Percentiles rank a stretch among this genome's conserved stretches.
phyloP scores from a whole-genome alignment of 2,888 invertebrate genomes.

The Megastigmus dorsalis region DNA sequence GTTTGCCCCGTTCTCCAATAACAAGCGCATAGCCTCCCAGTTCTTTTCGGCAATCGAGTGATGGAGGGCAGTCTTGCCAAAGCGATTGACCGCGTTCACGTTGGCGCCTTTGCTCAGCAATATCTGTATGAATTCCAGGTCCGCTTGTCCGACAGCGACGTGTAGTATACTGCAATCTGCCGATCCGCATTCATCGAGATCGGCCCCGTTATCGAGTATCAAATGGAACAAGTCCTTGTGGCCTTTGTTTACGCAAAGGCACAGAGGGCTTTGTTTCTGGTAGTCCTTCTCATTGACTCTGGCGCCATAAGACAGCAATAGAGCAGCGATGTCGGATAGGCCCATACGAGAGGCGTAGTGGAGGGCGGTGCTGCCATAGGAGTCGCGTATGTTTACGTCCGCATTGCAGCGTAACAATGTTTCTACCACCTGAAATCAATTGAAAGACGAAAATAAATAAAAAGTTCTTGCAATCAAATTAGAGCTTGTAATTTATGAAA shows the following conservation, averaged over 20 bases:
- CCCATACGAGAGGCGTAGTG: conserved; percentile 82
- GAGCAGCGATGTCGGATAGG: conserved; percentile 84
- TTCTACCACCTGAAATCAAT: conserved; percentile 70
- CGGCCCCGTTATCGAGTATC: conserved; percentile 13
- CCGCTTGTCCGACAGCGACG: conserved; percentile 1
- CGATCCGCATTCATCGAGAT: neutral
- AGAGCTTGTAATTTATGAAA: no score
- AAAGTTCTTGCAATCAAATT: no score
- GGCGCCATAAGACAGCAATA: conserved; percentile 71
- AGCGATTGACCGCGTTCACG: neutral
- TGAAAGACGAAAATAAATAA: neutral
- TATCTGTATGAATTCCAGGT: neutral
- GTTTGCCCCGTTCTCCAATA: conserved; percentile 48
- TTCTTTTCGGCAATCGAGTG: conserved; percentile 54
- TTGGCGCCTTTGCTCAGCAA: neutral
- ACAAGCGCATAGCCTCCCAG: conserved; percentile 34
- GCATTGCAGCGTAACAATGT: conserved; percentile 82
- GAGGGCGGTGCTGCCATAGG: conserved; percentile 69
- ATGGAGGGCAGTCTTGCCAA: conserved; percentile 56
- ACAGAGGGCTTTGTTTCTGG: conserved; percentile 58
- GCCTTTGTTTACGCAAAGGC: conserved; percentile 1
- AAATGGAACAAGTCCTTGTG: neutral
- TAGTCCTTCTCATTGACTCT: conserved; percentile 64
- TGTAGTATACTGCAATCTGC: conserved; percentile 22
- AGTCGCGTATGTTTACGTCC: conserved; percentile 79